A percentile compares a stretch with the other conserved stretches of the same genome.
These are phyloP conservation scores for Lycaon pictus DNA, from an alignment of 2,113 vertebrate genomes.

Conservation along the genomic window DNA sequence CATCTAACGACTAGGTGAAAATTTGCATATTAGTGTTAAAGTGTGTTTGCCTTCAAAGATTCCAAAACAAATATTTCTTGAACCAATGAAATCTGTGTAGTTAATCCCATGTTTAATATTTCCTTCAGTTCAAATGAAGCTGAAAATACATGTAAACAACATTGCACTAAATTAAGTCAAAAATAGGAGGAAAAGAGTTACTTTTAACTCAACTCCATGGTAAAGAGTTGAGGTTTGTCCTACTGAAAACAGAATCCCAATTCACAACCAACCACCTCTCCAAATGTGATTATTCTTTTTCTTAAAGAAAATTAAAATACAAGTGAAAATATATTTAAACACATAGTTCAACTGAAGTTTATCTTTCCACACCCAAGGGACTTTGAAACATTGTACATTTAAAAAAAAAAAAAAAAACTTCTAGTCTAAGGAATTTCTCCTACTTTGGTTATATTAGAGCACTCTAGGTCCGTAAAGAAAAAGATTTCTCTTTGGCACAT, in stretches of 20 bases:
- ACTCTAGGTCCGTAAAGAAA: slow-evolving; percentile 21
- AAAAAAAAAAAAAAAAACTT: not conserved
- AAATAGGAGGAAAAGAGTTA: rapidly evolving
- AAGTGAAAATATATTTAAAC: slow-evolving; percentile 49
- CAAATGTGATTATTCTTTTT: not conserved
- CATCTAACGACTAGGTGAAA: not conserved
- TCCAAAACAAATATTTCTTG: not conserved
- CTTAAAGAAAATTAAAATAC: slow-evolving; percentile 35
- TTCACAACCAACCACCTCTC: not conserved
- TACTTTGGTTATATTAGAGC: slow-evolving; percentile 36
- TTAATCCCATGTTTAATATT: not conserved
- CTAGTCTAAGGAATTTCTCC: not conserved
- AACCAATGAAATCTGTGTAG: not conserved
- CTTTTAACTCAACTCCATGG: not conserved
- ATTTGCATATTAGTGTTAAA: not conserved
- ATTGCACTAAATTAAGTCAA: not conserved
- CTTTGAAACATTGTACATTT: slow-evolving; percentile 39
- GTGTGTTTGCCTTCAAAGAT: not conserved
- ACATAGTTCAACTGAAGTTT: not conserved
- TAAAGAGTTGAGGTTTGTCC: not conserved
- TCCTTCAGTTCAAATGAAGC: not conserved
- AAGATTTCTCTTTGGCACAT: slow-evolving; percentile 17
- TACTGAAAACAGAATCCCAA: not conserved
- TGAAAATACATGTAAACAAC: slow-evolving; percentile 38
- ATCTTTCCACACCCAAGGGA: slow-evolving; percentile 5